phyloP scores from a whole-genome alignment of 2,113 vertebrate species.

The Ceuthmochares aereus region DNA sequence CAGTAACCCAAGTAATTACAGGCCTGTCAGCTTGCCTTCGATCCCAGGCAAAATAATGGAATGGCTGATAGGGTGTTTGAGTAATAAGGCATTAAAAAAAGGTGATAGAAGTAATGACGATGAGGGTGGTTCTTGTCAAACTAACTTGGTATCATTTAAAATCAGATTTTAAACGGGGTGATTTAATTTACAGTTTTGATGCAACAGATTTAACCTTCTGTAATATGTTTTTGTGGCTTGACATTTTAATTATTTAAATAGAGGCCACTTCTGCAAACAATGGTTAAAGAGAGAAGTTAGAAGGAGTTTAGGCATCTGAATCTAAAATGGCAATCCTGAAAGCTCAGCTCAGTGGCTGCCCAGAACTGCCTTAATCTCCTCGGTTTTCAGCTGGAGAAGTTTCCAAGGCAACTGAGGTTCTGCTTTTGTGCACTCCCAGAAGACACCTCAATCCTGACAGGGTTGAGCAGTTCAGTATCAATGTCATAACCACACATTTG shows the following conservation, averaged over 20 bases:
- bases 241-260: constrained; percentile 20
- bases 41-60: constrained; percentile 65
- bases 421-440: constrained; percentile 67
- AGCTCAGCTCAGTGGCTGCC: neutral
- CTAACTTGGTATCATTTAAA: constrained; percentile 1
- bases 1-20: constrained; percentile 62
- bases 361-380: constrained; percentile 38
- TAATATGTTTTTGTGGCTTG: neutral
- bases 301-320: constrained; percentile 1
- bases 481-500: constrained; percentile 63
- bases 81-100: constrained; percentile 48
- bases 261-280: neutral
- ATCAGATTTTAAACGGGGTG: neutral
- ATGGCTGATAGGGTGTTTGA: constrained; percentile 40
- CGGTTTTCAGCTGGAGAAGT: constrained; percentile 62
- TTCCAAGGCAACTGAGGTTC: constrained; percentile 72
- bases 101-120: constrained; percentile 11
- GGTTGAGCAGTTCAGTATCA: constrained; percentile 49
- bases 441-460: constrained; percentile 63
- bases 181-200: constrained; percentile 5
- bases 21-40: constrained; percentile 59
- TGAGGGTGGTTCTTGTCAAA: constrained; percentile 17
- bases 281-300: constrained; percentile 16
- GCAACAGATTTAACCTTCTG: neutral
- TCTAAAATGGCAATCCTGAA: constrained; percentile 14